Base-by-base conservation (phyloP, 2,797 vertebrate species). In the Echiichthys vipera region DNA sequence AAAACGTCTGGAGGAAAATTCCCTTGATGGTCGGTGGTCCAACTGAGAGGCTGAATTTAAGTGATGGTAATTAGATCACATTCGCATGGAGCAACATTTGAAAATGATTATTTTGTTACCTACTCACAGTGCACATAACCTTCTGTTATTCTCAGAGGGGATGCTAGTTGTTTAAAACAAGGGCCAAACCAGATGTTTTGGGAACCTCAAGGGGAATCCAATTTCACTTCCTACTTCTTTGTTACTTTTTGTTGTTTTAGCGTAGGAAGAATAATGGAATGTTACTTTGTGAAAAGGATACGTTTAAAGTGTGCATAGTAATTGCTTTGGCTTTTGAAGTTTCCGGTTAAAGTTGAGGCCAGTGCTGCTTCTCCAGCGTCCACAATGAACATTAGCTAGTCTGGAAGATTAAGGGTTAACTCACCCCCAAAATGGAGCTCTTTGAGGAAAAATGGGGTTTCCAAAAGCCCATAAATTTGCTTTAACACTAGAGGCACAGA, bases 91-190 rank as follows among this genome's bases (percentile, higher is more conserved):
- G 90, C 68, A 91, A 89, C 88, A 91, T 92, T 95, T 83, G 88
- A 93, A 91, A 94, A 94, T 89, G 78, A 94, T 94, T 93, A 92
- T 90, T 93, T 86, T 82, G 82, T 90, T 93, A 92, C 92, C 87
- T 91, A 89, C 83, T 84, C 81, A 80, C 84, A 77, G 80, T 74
- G 77, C 65, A 81, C 71, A 81, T 71, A 90, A 85, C 84, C 84
- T 87, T 88, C 83, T 85, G 78, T 84, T 89, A 84, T 88, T 84
- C 90, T 93, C 87, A 47, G 77, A 89, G 77, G 91, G 90, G 88
- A 92, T 85, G 87, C 87, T 91, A 81, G 86, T 90, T 92, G 91
- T 92, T 91, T 91, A 84, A 91, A 89, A 85, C 71, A 53, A 88
- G 69, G 83, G 70, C 86, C 79, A 90, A 93, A 91, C 82, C 92